Evolutionary conservation across 2,113 vertebrate species (phyloP).

Genomic region (Dipodomys spectabilis): DNA sequence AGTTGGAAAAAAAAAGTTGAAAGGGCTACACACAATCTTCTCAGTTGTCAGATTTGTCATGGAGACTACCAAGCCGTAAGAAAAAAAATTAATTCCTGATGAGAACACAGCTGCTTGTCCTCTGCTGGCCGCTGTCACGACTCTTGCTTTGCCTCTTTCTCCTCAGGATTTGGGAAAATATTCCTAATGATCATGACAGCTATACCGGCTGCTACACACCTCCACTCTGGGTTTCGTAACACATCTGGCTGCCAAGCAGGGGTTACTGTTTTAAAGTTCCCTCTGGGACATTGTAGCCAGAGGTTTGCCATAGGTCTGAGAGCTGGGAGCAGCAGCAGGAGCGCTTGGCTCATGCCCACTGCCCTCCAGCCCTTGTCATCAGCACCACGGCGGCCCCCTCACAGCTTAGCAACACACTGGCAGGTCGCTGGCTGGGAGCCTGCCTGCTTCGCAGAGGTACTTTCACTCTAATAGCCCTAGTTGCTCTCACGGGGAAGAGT

Average conservation of each 20-base stretch:
- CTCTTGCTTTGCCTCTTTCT: background rate
- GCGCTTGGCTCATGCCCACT: background rate
- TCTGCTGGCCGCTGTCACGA: background rate
- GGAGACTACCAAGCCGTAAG: background rate
- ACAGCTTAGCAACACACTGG: background rate
- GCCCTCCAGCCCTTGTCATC: background rate
- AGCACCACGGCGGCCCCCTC: fast-evolving
- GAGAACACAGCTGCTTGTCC: background rate
- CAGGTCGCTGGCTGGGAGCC: conserved; percentile 36
- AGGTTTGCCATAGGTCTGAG: fast-evolving
- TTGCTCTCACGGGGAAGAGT: conserved; percentile 60
- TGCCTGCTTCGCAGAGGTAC: conserved; percentile 34
- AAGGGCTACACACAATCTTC: background rate
- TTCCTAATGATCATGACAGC: background rate
- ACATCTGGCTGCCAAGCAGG: fast-evolving
- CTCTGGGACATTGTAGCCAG: background rate
- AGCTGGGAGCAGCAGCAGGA: fast-evolving
- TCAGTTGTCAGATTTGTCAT: conserved; percentile 4
- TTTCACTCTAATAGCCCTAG: conserved; percentile 49
- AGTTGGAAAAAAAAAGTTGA: background rate
- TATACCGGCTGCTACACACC: background rate
- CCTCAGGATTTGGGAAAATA: conserved; percentile 14
- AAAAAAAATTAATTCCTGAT: conserved; percentile 11
- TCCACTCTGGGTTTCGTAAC: background rate
- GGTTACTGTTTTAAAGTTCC: background rate